Base-by-base conservation (phyloP, 2,888 invertebrate species). In the Lithosia quadra region DNA sequence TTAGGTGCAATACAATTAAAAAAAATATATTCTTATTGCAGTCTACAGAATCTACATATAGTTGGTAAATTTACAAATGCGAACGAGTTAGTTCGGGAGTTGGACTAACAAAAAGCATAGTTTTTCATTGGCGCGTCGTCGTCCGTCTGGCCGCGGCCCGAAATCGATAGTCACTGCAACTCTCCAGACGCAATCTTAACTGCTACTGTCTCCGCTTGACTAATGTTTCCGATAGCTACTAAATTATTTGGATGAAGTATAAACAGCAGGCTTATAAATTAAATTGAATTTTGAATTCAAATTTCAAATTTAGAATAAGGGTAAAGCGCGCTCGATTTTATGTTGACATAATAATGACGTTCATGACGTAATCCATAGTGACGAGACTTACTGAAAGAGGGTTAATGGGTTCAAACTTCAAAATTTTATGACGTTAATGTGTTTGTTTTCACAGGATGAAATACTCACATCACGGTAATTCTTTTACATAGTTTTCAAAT, bases 61-160 rank as follows among this genome's bases (percentile, higher is more conserved):
- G 81, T 87, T 85, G 69, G 78, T 73, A 73, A 74, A 78, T 78
- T 80, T 72, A 82, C 75, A 81, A 84, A 84, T 76, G 73, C 76
- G 73, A 83, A 78, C 69, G 83, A 86, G 84, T 84, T 85, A 76
- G 77, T 83, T 73, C 78, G 72, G 75, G 79, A 81, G 81, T 86
- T 84, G 74, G 73, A 74, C 71, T 78, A 82, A 85, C 85, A 90
- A 90, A 91, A 90, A 90, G 87, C 85, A 90, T 91, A 91, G 91
- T 91, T 92, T 92, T 93, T 91, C 90, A 87, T 88, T 85, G 90
- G 85, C 91, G 89, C 91, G 88, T 83, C 72, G 88, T 83, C 72
- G 72, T 76, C 68, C 85, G 93, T 92, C 92, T 92, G 85, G 91
- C 87, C 80, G 82, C 86, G 78, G 84, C 84, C 76, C 75, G 80